Base-by-base conservation (phyloP, 2,888 invertebrate genomes). In the Tipula confusa region DNA sequence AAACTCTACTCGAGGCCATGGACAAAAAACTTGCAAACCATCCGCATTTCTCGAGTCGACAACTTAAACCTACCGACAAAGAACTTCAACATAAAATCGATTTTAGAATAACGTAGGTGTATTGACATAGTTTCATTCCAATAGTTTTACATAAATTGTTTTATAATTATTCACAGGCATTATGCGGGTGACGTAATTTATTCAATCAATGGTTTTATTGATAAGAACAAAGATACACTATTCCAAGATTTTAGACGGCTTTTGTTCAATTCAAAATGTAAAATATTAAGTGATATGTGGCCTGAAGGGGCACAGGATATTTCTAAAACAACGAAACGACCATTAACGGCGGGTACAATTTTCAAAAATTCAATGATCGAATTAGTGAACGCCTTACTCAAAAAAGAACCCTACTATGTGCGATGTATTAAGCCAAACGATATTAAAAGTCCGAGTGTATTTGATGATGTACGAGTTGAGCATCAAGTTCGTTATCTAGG, bases 181-280 rank as follows among this genome's bases (percentile, higher is more conserved):
- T 99, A 99, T 89, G 99, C 99, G 0, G 99, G 99, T 3, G 97
- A 98, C 87, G 99, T 99, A 31, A 95, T 96, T 13, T 99, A 99
- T 91, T 93, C 93, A 83, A 93, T 98, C 18, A 91, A 92, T 13
- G 97, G 98, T 0, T 99, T 99, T 91, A 93, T 99, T 89, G 98
- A 99, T 89, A 99, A 99, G 91, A 99, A 99, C 91, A 97, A 95
- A 89, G 99, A 99, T 89, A 96, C 96, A 0, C 91, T 99, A 82
- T 99, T 97, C 91, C 98, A 98, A 91, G 98, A 99, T 90, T 96
- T 99, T 87, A 99, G 98, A 91, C 91, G 99, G 31, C 91, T 99
- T 84, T 91, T 98, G 86, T 97, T 93, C 89, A 94, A 95, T 87
- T 98, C 98, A 82, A 91, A 91, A 84, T 95, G 97, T 89, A 88